Evolutionary conservation across 2,888 invertebrate species (phyloP), one percentile per base, ranked within the genome.

Genomic region (Diloba caeruleocephala): DNA sequence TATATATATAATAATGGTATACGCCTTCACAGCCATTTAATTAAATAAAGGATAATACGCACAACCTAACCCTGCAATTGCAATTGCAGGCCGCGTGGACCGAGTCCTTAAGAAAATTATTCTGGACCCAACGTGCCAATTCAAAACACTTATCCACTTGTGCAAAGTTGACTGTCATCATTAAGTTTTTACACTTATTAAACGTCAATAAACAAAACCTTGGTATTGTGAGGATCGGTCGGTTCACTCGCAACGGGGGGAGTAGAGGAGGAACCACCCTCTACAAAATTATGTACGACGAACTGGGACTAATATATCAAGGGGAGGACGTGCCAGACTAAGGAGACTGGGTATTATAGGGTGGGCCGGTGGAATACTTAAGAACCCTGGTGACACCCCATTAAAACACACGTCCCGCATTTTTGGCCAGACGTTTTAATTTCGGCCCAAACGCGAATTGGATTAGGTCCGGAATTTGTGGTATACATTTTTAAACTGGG

Each of bases 251-350:
- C 79, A 68, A 57, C 45, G 19, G 66, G 65, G 85, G 85, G 83
- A 79, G 82, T 64, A 62, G 73, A 85, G 86, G 86, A 70, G 85
- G 81, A 69, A 66, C 86, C 85, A 84, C 89, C 88, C 90, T 82
- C 90, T 82, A 86, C 92, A 92, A 93, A 93, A 93, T 93, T 93
- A 93, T 93, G 93, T 93, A 93, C 93, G 93, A 93, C 92, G 93
- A 89, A 90, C 93, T 91, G 93, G 93, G 93, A 93, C 89, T 88
- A 90, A 93, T 93, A 93, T 93, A 93, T 93, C 92, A 92, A 82
- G 89, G 92, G 92, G 92, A 90, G 92, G 92, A 92, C 92, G 92
- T 92, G 91, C 90, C 89, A 90, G 90, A 89, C 92, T 92, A 91
- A 92, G 92, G 91, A 92, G 92, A 89, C 90, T 86, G 89, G 89